Evolutionary conservation across 2,888 invertebrate genomes (phyloP).

Genomic region (Hypena proboscidalis): DNA sequence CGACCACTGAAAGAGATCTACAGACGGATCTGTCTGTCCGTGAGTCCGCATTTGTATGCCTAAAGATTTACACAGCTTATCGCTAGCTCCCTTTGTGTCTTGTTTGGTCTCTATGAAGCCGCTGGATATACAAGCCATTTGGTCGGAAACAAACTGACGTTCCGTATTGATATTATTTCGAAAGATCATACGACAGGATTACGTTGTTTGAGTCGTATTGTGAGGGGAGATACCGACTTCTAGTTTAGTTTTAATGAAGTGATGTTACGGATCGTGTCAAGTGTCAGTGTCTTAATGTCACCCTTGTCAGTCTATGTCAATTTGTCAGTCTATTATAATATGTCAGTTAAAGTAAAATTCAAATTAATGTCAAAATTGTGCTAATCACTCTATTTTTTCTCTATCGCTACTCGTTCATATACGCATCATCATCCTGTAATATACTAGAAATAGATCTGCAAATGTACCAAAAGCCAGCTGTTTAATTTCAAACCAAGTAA

Average conservation of each 20-base stretch:
- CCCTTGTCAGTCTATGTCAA: too few relatives aligned
- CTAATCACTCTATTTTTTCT: too few relatives aligned
- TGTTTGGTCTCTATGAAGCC: conserved; percentile 54
- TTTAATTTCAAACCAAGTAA: too few relatives aligned
- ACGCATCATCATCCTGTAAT: too few relatives aligned
- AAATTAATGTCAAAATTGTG: too few relatives aligned
- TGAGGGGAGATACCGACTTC: conserved; percentile 19
- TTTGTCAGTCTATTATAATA: too few relatives aligned
- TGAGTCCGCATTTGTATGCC: conserved; percentile 61
- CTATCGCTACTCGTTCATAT: too few relatives aligned
- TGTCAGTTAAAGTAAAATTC: too few relatives aligned
- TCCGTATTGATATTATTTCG: conserved; percentile 45
- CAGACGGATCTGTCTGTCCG: conserved; percentile 42
- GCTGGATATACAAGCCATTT: conserved; percentile 46
- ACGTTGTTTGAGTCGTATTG: conserved; percentile 39
- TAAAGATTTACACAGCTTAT: conserved; percentile 65
- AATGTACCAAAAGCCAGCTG: too few relatives aligned
- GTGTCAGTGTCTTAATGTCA: too few relatives aligned
- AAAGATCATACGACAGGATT: conserved; percentile 42
- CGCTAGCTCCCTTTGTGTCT: conserved; percentile 57
- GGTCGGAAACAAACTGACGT: conserved; percentile 50
- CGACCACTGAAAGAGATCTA: conserved; percentile 49
- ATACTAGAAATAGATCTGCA: too few relatives aligned
- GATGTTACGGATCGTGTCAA: too few relatives aligned
- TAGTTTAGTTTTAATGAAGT: conserved; percentile 34